Conservation (phyloP, 1,140 invertebrate species). For the Zaprionus gabonicus region DNA sequence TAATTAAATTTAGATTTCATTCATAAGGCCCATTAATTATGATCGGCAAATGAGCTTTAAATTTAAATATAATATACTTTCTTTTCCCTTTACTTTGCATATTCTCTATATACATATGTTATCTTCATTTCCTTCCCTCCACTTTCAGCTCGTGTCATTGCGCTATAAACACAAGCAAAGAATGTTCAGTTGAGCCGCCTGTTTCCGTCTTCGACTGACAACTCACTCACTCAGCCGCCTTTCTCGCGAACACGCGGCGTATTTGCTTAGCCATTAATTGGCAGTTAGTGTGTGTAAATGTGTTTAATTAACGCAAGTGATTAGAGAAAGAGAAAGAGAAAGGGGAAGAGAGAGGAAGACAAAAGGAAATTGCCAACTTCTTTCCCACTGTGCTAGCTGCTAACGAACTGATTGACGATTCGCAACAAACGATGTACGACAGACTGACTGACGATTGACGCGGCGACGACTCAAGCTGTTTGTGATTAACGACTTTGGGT, state of each 20-base stretch:
- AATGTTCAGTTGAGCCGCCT: not conserved
- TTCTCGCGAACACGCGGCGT: not conserved
- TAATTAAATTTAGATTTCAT: too few species aligned
- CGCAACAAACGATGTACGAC: conserved; percentile 5
- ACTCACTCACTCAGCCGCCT: conserved; percentile 13
- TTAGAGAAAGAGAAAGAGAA: conserved; percentile 30
- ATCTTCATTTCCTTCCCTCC: too few species aligned
- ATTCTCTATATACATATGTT: too few species aligned
- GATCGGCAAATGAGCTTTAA: too few species aligned
- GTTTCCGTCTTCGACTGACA: conserved; percentile 14
- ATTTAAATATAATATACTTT: too few species aligned
- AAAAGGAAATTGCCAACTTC: conserved; percentile 41
- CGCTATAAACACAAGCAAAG: conserved; percentile 1
- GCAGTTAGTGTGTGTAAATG: conserved; percentile 40
- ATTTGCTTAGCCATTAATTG: conserved; percentile 40
- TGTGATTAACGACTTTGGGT: conserved; percentile 31
- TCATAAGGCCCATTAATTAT: too few species aligned
- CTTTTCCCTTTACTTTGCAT: not conserved
- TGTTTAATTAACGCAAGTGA: conserved; percentile 49
- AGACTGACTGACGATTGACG: conserved; percentile 11
- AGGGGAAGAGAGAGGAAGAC: conserved; percentile 6
- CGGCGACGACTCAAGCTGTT: conserved; percentile 9
- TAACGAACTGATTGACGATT: conserved; percentile 35
- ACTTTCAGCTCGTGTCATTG: conserved; percentile 27
- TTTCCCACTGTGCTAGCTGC: not conserved